A percentile compares a stretch with the other conserved stretches of the same genome.
These are phyloP conservation scores for Gryon sp. DNA, from an alignment of 1,140 invertebrate genomes.

Conservation along the genomic window DNA sequence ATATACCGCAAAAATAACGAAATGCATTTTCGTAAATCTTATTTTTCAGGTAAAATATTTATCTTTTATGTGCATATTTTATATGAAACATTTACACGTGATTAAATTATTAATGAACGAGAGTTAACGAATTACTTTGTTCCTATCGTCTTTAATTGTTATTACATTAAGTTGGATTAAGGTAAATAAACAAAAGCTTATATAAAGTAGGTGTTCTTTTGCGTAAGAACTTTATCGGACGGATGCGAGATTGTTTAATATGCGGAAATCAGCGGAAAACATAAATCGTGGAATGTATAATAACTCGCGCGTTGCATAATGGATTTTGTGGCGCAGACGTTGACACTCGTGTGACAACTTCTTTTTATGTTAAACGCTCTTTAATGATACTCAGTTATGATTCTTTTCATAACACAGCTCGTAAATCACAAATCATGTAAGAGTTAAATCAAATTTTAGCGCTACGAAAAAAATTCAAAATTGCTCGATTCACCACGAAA, in stretches of 20 bases:
- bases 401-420: constrained; percentile 29
- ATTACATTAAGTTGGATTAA: no score
- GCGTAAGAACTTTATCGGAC: constrained; percentile 41
- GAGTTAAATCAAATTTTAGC: constrained; percentile 19
- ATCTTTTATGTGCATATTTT: no score
- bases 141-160: no score
- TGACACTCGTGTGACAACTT: constrained; percentile 56
- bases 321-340: constrained; percentile 53
- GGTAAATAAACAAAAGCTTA: constrained; percentile 12
- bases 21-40: no score
- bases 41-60: no score
- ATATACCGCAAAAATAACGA: no score
- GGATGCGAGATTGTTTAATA: constrained; percentile 61
- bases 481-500: background rate
- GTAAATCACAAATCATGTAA: constrained; percentile 22
- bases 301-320: constrained; percentile 60
- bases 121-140: no score
- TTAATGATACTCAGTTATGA: constrained; percentile 45
- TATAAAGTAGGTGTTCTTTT: constrained; percentile 39
- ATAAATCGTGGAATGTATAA: constrained; percentile 64
- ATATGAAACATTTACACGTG: no score
- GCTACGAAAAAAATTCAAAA: background rate
- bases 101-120: no score
- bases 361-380: constrained; percentile 38
- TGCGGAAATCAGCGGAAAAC: constrained; percentile 60